Percentiles rank a stretch among this genome's conserved stretches.
Evolutionary conservation across 2,113 vertebrate species (phyloP).

Genomic region (Lagenorhynchus albirostris): DNA sequence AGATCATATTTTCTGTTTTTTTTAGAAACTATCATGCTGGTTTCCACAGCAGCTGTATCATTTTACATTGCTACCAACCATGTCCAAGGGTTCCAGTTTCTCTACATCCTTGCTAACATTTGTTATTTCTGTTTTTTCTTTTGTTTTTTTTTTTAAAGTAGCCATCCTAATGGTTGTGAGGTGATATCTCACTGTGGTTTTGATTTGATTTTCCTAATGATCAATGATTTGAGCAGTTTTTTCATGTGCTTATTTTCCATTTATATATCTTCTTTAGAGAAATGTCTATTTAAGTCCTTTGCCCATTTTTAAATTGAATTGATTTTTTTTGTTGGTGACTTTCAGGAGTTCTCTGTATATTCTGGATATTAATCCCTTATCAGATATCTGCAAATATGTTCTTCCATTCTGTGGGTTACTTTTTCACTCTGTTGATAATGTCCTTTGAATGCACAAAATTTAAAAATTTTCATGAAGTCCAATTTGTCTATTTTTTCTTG

Average conservation of each 20-base stretch:
- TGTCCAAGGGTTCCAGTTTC: not conserved
- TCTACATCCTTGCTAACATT: not conserved
- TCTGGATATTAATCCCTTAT: not conserved
- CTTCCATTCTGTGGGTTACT: not conserved
- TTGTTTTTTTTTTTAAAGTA: not conserved
- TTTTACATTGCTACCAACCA: not conserved
- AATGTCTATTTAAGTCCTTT: not conserved
- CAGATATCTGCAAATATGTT: not conserved
- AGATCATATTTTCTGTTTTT: not conserved
- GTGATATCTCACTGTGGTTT: not conserved
- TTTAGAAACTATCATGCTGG: not conserved
- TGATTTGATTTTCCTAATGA: not conserved
- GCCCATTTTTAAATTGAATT: not conserved
- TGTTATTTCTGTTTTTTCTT: not conserved
- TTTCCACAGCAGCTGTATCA: not conserved
- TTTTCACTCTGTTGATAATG: not conserved
- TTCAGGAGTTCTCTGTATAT: not conserved
- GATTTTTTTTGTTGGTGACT: not conserved
- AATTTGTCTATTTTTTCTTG: not conserved
- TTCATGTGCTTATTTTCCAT: not conserved
- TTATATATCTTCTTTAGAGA: not conserved
- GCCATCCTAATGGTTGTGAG: not conserved
- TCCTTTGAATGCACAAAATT: not conserved
- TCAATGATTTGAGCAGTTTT: not conserved
- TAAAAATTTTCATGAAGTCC: not conserved